phyloP scores from a whole-genome alignment of 1,140 invertebrate genomes.

The Ooceraea biroi region DNA sequence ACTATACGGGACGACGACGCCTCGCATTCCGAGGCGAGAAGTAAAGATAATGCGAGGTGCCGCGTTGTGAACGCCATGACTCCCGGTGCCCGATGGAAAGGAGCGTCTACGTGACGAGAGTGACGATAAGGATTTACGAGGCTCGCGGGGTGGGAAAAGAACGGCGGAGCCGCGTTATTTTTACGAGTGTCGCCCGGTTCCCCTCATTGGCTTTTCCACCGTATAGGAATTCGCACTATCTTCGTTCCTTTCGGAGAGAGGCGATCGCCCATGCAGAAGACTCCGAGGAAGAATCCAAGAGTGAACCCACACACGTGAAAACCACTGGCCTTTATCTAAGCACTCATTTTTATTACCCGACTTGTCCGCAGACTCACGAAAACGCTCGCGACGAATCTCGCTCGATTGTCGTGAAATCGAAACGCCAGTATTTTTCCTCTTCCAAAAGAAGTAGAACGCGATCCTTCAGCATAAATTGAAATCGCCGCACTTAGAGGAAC shows the following conservation, averaged over 20 bases:
- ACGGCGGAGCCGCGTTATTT: constrained; percentile 48
- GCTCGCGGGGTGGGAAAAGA: background rate
- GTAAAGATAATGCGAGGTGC: constrained; percentile 76
- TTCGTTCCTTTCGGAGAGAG: background rate
- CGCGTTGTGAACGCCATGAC: constrained; percentile 41
- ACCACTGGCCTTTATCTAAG: constrained; percentile 19
- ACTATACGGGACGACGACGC: constrained; percentile 56
- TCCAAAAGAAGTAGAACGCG: background rate
- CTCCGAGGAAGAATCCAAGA: constrained; percentile 40
- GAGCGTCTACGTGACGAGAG: constrained; percentile 67
- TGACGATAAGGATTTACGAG: constrained; percentile 74
- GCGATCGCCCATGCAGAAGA: background rate
- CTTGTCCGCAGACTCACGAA: constrained; percentile 49
- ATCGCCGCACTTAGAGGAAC: background rate
- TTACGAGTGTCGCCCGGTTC: constrained; percentile 55
- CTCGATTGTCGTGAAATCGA: constrained; percentile 60
- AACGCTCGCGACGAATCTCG: constrained; percentile 53
- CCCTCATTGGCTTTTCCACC: constrained; percentile 48
- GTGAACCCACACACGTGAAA: background rate
- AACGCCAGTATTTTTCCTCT: background rate
- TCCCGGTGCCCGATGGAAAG: constrained; percentile 37
- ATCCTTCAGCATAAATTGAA: background rate
- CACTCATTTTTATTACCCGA: constrained; percentile 53
- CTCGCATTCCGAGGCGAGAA: constrained; percentile 74
- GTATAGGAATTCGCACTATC: constrained; percentile 58